Percentiles rank a stretch among this genome's conserved stretches.
Conservation (phyloP, 2,113 vertebrate genomes). For the Myiopsitta monachus region DNA sequence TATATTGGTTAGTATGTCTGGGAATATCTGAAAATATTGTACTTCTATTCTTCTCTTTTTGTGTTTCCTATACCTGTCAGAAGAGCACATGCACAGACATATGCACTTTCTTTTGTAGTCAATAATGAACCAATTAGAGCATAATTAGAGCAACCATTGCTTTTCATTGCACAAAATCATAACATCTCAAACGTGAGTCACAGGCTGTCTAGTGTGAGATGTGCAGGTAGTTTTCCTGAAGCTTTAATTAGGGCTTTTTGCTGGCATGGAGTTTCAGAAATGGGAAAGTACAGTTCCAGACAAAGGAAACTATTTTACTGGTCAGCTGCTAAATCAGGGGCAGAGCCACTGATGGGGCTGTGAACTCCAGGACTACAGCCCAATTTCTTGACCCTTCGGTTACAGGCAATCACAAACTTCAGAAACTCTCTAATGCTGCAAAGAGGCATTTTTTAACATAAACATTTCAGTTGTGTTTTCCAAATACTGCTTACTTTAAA, state of each 20-base stretch:
- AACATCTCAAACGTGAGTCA: neutral
- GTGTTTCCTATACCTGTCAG: neutral
- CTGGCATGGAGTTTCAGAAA: neutral
- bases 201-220: neutral
- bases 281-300: neutral
- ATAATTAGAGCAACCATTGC: constrained; percentile 24
- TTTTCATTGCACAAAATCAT: neutral
- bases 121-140: constrained; percentile 19
- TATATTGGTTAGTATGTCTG: neutral
- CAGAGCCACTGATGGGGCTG: neutral
- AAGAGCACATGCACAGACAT: neutral
- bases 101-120: neutral
- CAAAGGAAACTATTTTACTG: neutral
- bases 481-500: neutral
- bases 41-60: neutral
- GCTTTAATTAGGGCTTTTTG: neutral
- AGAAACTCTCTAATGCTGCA: neutral
- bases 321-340: neutral
- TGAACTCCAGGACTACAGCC: neutral
- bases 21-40: neutral
- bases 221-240: neutral
- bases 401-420: neutral
- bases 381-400: neutral
- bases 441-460: neutral
- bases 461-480: neutral